Evolutionary conservation across 2,797 vertebrate genomes (phyloP), one percentile per base, ranked within the genome.

Genomic region (Hylomyscus alleni): DNA sequence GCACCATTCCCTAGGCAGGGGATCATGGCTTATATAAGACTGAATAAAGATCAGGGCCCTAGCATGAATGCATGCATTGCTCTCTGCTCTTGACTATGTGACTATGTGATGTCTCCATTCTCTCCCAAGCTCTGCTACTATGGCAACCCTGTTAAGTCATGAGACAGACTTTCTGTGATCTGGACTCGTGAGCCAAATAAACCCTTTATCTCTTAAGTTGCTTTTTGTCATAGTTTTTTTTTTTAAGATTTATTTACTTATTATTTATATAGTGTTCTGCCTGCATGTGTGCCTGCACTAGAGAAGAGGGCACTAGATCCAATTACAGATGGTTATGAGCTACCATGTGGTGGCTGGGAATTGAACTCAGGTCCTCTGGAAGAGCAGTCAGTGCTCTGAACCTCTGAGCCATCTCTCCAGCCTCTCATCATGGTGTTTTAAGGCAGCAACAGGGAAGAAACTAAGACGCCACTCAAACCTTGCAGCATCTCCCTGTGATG

Each of bases 401-500:
- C 19, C n/a, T 37, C 69, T 72, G 69, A 72, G 69, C 19, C n/a
- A 37, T 22, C 17, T 72, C 69, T 22, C 69, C n/a, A 37, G 17
- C 9, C n/a, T 17, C 69, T 72, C 69, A 72, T 37, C 52, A 12
- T 54, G n/a, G 15, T 40, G 15, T 20, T 56, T 88, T 56, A 40
- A 56, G 6, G 29, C 5, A 20, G 24, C 24, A 29, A 44, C 19
- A 73, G 52, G 15, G 31, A 62, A n/a, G 58, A 50, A 24, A 34
- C 12, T 10, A 47, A n/a, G 73, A 24, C 0, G 10, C 50, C 19
- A 52, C 3, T 72, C 29, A 9, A 67, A 40, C 15, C 77, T 26
- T 14, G n/a, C 1, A 17, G 62, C 2, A 2, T 7, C 62, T 22
- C 15, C 1, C 0, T 4, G 0, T 15, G 3, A 50, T 17, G 34